Base-by-base conservation (phyloP, 2,888 invertebrate genomes). In the Cactoblastis cactorum region DNA sequence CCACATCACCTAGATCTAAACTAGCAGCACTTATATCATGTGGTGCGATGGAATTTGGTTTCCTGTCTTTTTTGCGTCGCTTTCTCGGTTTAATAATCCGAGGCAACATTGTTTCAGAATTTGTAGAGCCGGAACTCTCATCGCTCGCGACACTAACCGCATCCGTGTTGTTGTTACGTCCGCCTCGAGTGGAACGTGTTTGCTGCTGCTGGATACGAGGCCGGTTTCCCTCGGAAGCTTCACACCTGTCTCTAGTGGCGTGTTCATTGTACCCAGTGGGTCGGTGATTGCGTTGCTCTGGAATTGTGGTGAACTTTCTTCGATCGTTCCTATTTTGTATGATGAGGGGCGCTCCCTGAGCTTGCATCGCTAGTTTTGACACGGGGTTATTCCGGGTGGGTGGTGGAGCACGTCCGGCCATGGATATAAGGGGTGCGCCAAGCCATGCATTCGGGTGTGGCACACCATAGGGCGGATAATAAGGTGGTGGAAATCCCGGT, bases 61-160 rank as follows among this genome's bases (percentile, higher is more conserved):
- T 95, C 62, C 96, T 91, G 76, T 96, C 96, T 83, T 96, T 97
- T 93, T 96, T 97, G 74, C 96, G 93, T 48, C 97, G 92, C 77
- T 97, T 97, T 46, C 97, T 90, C 4, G 96, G 96, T 79, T 97
- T 97, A 68, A 97, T 96, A 58, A 97, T 96, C 63, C 97, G 91
- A 58, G 96, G 96, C 71, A 96, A 85, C 83, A 95, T 95, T 59
- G 94, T 94, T 73, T 95, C 95, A 8, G 94, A 90, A 67, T 90
- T 89, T 39, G 83, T 85, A 39, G 90, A 90, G 53, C 93, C 92
- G 63, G 94, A 94, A 83, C 94, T 94, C 84, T 95, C 95, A 78
- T 95, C 95, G 81, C 94, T 95, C 54, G 94, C 92, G 63, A 94
- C 93, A 83, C 94, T 94, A 69, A 93, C 87, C 64, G 93, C 91